Percentiles rank a stretch among this genome's conserved stretches.
Conservation (phyloP, 2,888 invertebrate species). For the Phaonia tiefii region DNA sequence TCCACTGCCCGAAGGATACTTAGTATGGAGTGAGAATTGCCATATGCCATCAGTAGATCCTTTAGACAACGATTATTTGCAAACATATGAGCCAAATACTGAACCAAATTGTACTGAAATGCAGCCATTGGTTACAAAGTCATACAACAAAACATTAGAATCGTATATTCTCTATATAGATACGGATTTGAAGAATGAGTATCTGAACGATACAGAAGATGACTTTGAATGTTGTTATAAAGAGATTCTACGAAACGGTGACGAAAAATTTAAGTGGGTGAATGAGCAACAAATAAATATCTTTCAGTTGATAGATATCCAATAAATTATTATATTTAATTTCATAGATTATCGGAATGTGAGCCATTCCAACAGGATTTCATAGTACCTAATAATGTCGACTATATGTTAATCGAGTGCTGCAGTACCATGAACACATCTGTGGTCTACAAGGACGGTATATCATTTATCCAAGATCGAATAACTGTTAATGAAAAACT, state of each 20-base stretch:
- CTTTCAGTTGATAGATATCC: not conserved
- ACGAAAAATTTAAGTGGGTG: not conserved
- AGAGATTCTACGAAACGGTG: slow-evolving; percentile 69
- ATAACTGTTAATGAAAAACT: slow-evolving; percentile 71
- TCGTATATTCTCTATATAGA: slow-evolving; percentile 29
- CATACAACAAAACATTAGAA: slow-evolving; percentile 67
- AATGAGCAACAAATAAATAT: not conserved
- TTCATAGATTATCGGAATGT: slow-evolving; percentile 54
- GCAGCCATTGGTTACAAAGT: slow-evolving; percentile 69
- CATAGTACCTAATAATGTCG: slow-evolving; percentile 47
- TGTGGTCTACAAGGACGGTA: slow-evolving; percentile 77
- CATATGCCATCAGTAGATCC: slow-evolving; percentile 84
- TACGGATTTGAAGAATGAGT: not conserved
- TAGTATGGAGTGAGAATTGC: slow-evolving; percentile 82
- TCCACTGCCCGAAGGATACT: slow-evolving; percentile 13
- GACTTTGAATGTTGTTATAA: slow-evolving; percentile 75
- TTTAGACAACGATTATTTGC: slow-evolving; percentile 81
- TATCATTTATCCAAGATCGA: slow-evolving; percentile 81
- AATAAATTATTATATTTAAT: slow-evolving; percentile 19
- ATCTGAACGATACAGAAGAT: slow-evolving; percentile 54
- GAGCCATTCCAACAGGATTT: slow-evolving; percentile 43
- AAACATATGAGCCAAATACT: slow-evolving; percentile 73
- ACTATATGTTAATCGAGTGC: slow-evolving; percentile 57
- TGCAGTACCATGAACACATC: slow-evolving; percentile 76
- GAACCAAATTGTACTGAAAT: slow-evolving; percentile 80